A percentile compares a stretch with the other conserved stretches of the same genome.
These are phyloP conservation scores for Phrynocephalus forsythii DNA, from an alignment of 2,797 vertebrate species.

Conservation along the genomic window DNA sequence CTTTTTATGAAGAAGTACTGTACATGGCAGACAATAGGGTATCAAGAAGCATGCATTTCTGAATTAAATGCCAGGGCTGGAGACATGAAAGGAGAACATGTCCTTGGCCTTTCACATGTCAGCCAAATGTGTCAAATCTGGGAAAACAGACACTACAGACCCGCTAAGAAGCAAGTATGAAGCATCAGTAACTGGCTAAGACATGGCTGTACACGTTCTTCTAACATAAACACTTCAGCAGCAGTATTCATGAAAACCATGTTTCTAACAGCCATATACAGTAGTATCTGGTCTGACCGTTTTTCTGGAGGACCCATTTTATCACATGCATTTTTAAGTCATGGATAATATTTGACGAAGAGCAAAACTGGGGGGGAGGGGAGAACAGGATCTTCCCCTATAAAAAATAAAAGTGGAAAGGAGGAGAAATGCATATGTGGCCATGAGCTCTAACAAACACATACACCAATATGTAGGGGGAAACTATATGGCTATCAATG, in stretches of 20 bases:
- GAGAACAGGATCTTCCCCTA: neutral
- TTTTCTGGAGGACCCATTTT: neutral
- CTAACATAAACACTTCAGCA: neutral
- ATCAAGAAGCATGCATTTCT: neutral
- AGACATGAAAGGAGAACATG: no score
- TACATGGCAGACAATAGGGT: neutral
- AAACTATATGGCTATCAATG: neutral
- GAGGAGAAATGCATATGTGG: neutral
- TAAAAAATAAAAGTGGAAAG: neutral
- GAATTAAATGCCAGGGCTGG: neutral
- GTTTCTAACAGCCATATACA: neutral
- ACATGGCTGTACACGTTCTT: neutral
- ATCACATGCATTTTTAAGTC: neutral
- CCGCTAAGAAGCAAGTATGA: neutral
- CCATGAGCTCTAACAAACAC: no score
- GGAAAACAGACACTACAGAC: neutral
- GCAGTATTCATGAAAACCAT: neutral
- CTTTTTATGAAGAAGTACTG: neutral
- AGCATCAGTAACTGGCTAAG: neutral
- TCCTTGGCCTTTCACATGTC: neutral
- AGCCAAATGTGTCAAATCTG: no score
- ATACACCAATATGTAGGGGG: no score
- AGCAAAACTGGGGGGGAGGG: neutral
- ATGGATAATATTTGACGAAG: neutral
- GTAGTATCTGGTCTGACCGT: neutral